Percentiles rank a stretch among this genome's conserved stretches.
Evolutionary conservation across 2,888 invertebrate genomes (phyloP).

Genomic region (Plebejus melissa): DNA sequence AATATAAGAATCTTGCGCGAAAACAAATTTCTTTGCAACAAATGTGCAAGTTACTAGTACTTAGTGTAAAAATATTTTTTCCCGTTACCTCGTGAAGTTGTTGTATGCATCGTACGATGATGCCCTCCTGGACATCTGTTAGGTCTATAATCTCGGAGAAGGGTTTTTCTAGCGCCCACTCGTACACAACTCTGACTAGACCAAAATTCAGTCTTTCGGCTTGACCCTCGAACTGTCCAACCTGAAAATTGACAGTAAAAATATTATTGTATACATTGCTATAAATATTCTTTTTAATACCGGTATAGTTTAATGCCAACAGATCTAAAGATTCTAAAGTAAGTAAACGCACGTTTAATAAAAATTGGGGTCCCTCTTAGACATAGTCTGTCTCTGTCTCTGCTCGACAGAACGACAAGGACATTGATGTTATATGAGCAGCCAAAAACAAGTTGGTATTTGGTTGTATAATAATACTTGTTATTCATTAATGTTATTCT

Average conservation of each 20-base stretch:
- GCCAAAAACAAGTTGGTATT: neutral
- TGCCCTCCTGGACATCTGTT: slow-evolving; percentile 97
- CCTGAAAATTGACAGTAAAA: slow-evolving; percentile 43
- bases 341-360: neutral
- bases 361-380: no score
- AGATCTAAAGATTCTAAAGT: no score
- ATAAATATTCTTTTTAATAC: no score
- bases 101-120: slow-evolving; percentile 98
- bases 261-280: no score
- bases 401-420: neutral
- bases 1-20: no score
- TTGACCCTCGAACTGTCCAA: slow-evolving; percentile 68
- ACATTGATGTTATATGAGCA: neutral
- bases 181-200: slow-evolving; percentile 95
- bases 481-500: slow-evolving; percentile 36
- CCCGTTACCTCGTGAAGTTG: slow-evolving; percentile 91
- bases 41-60: no score
- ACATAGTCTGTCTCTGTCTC: neutral
- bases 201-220: slow-evolving; percentile 85
- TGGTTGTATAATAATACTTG: neutral
- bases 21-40: no score
- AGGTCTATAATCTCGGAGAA: slow-evolving; percentile 95
- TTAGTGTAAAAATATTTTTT: neutral
- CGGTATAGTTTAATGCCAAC: no score
- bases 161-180: slow-evolving; percentile 96